Evolutionary conservation across 2,113 vertebrate genomes (phyloP), one percentile per base, ranked within the genome.

Genomic region (Brachirus orientalis): DNA sequence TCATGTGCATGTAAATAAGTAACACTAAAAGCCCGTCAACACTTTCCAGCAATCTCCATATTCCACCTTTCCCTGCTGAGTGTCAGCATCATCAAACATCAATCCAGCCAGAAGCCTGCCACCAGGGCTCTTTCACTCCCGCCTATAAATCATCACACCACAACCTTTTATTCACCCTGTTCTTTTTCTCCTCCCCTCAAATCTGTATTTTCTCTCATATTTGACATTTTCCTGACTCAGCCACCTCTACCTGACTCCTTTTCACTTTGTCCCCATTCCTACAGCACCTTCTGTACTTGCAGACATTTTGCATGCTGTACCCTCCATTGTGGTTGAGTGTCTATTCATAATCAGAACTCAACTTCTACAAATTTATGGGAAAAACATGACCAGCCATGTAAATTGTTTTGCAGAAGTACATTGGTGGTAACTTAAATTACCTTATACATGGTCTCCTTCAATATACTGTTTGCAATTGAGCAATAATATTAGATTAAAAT

Each of bases 41-140:
- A 44, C 46, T 68, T 74, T 45, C 63, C 17, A 54, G 50, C 47
- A 53, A n/a, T 28, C 77, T 84, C 37, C 45, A 19, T 74, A 83
- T 76, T 76, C 71, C 62, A 60, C 38, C 35, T 69, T 51, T 76
- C 77, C 60, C 69, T 66, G 77, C 66, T 75, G 52, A 16, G 56
- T 58, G 66, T 69, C 66, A 68, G 68, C 68, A n/a, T 69, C 62
- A 43, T 63, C 50, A 35, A 58, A 69, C 69, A 57, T 57, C 54
- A 40, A 57, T 37, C 36, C 36, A 55, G 67, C 0, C 17, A 63
- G 47, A 52, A 16, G 37, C 55, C 51, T 75, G 64, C 33, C 59
- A 50, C 55, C 51, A 38, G 46, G 41, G 62, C 69, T 76, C 71
- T 73, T 72, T 63, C 52, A 61, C 36, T 43, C 48, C 51, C 22